Evolutionary conservation across 2,888 invertebrate species (phyloP), one percentile per base, ranked within the genome.

Genomic region (Nematopogon swammerdamellus): DNA sequence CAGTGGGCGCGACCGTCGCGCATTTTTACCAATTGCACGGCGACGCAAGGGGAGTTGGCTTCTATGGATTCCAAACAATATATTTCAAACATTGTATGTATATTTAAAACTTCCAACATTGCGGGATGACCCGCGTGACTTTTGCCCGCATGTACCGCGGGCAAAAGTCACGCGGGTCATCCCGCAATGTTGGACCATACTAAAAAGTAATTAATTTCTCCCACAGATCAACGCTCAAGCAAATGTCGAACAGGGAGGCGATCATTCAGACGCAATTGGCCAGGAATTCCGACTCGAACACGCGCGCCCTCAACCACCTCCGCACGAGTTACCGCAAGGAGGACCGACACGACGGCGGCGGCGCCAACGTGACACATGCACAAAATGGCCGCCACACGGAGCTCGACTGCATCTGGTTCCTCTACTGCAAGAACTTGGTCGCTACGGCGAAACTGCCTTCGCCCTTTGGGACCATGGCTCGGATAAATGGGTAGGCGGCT

Each of bases 401-500:
- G 29, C 56, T 84, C 56, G 84, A 84, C 57, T 84, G 84, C 54
- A 72, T 84, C 14, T 84, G 84, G 84, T 63, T 82, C 50, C 59
- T 84, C 45, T 84, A 84, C 58, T 84, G 84, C 58, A 66, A 72
- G 48, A 83, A 83, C 63, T 63, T 84, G 50, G 80, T 72, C 4
- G 79, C 74, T 1, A 82, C 83, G 0, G 69, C 81, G 1, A 75
- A 74, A 47, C 58, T 82, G 45, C 70, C 68, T 14, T 69, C 83
- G 0, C 81, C 83, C 0, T 84, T 82, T 55, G 81, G 83, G 0
- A 76, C 82, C 2, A 80, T 84, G 65, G 84, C 84, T 0, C 77
- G 82, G 56, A 80, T 85, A 53, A 85, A 85, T 60, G 82, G 84
- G 84, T 84, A 55, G 63, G 63, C 57, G 11, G 16, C 19, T 49